Percentiles rank a stretch among this genome's conserved stretches.
phyloP scores from a whole-genome alignment of 1,140 invertebrate species.

The Drosophila parvula region DNA sequence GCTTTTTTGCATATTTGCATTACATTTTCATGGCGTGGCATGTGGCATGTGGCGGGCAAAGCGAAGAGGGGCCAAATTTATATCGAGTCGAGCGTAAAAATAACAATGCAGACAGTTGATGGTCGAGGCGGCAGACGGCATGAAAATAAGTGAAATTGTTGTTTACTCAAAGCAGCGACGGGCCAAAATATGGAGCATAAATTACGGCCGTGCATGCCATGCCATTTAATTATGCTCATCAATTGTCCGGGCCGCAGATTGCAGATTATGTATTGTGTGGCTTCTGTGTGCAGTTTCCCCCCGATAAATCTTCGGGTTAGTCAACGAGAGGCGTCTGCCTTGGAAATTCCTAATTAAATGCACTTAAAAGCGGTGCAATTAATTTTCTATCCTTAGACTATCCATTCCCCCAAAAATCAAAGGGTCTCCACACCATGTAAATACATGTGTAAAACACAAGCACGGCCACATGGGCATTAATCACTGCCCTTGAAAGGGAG shows the following conservation, averaged over 20 bases:
- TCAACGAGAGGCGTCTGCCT: slow-evolving; percentile 51
- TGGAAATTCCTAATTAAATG: slow-evolving; percentile 73
- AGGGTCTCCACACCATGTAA: slow-evolving; percentile 20
- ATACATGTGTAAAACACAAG: slow-evolving; percentile 49
- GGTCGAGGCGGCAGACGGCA: slow-evolving; percentile 68
- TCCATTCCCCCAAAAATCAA: slow-evolving; percentile 40
- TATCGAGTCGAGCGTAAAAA: slow-evolving; percentile 82
- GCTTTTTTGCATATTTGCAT: slow-evolving; percentile 79
- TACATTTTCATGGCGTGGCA: slow-evolving; percentile 76
- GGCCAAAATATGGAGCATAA: slow-evolving; percentile 73
- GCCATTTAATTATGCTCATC: slow-evolving; percentile 81
- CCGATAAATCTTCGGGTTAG: slow-evolving; percentile 63
- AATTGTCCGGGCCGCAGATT: slow-evolving; percentile 62
- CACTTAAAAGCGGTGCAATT: slow-evolving; percentile 71
- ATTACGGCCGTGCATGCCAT: slow-evolving; percentile 77
- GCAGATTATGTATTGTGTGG: slow-evolving; percentile 20
- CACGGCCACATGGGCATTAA: slow-evolving; percentile 53
- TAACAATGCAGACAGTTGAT: slow-evolving; percentile 76
- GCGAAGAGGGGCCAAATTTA: slow-evolving; percentile 65
- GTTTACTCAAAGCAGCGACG: slow-evolving; percentile 66
- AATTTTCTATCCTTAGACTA: slow-evolving; percentile 64
- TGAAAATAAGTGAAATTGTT: slow-evolving; percentile 83
- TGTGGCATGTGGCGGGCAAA: slow-evolving; percentile 44
- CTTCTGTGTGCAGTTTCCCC: slow-evolving; percentile 16
- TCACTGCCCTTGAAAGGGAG: slow-evolving; percentile 69